Evolutionary conservation across 2,113 vertebrate species (phyloP), one percentile per base, ranked within the genome.

Genomic region (Lonchura striata): DNA sequence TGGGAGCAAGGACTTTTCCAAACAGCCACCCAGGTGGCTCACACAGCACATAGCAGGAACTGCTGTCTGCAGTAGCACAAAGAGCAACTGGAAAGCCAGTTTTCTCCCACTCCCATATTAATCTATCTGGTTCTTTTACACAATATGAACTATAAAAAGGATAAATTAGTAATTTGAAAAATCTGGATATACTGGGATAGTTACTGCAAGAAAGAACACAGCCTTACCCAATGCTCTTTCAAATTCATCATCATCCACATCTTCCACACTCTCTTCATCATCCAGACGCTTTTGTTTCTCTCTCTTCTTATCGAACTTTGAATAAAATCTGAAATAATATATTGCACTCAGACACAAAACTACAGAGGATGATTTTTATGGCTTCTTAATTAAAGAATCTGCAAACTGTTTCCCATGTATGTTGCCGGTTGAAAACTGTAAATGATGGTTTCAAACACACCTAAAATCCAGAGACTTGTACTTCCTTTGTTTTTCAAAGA

Each of bases 211-310:
- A 60, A 90, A 74, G 69, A 88, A 81, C 49, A 93, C 9, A n/a
- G 20, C 42, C 97, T 97, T 97, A 99, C 99, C 98, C 13, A 99
- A 97, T 33, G 98, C 94, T 72, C 96, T 97, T 96, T 99, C 99
- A 97, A 99, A 99, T 96, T 99, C 99, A 3, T 99, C 99, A 65
- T 99, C 99, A 28, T 99, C 99, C 68, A 99, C 99, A 47, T 99
- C 99, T 97, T 99, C 99, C 91, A 99, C 96, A 50, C 98, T 99
- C 86, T 99, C 99, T 42, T 98, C 82, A 69, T 99, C 99, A 71
- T 92, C 42, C 18, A 82, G 87, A 7, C 63, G 97, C n/a, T 76
- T 96, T 21, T 90, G 97, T 31, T 94, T 96, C 63, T 92, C 97
- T 93, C 98, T 99, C 82, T 97, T 98, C 96, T 98, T 97, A 90